Evolutionary conservation across 2,888 invertebrate species (phyloP), one percentile per base, ranked within the genome.

Genomic region (Arge pagana): DNA sequence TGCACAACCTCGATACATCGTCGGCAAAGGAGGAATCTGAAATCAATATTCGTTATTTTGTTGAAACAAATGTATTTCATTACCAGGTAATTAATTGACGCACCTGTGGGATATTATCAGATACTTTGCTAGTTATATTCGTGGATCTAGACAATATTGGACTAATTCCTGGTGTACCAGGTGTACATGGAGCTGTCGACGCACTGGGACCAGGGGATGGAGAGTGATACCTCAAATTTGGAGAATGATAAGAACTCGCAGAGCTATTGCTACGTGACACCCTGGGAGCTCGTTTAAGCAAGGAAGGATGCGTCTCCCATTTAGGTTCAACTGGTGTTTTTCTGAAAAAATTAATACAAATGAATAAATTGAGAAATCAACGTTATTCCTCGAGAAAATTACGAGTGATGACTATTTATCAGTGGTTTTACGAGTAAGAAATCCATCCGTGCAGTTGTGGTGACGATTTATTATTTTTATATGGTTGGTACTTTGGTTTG

Each of bases 1-100:
- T 64, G 69, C 3, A 63, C 63, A 58, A 59, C 68, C 65, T 41
- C 69, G 66, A 60, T 74, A 75, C 62, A 72, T 71, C 55, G 70
- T 64, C 56, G 75, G 76, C 52, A 76, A 54, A 10, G 76, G 75
- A 52, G 76, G 77, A 61, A 76, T 76, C 76, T 78, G 57, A 23
- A 66, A 63, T 53, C 33, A 48, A 5, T 42, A n/a, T n/a, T n/a
- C n/a, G n/a, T n/a, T n/a, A 26, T 26, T 10, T 2, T 8, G n/a
- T n/a, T 10, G 26, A 26, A 4, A 2, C 39, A 16, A 39, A 11
- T 23, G n/a, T 23, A 39, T 13, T 5, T 10, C 24, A 26, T 24
- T 24, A 26, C 26, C 24, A 3, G 16, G 15, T 18, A 23, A 37
- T 39, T 11, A 42, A 53, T 39, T 49, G 50, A 50, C 40, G 39